Base-by-base conservation (phyloP, 1,140 invertebrate species). In the Cydia pomonella region DNA sequence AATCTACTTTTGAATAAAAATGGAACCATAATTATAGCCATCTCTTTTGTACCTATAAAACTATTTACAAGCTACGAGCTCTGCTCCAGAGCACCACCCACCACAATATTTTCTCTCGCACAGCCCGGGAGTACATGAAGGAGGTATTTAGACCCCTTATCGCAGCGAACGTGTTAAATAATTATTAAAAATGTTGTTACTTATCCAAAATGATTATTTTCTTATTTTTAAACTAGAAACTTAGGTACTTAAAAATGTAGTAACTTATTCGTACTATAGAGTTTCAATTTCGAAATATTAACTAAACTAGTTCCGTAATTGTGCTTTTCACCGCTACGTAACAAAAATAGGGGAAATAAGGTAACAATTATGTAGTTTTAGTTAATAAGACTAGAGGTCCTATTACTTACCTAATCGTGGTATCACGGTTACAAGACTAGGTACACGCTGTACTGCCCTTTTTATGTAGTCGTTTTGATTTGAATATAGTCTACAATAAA, bases 301-400 rank as follows among this genome's bases (percentile, higher is more conserved):
- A 59, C 12, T 10, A 18, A n/a, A 23, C 53, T 12, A 23, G 7
- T 59, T 59, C 21, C 53, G 18, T 59, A 12, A 59, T 59, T 59
- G 53, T 23, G 12, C 9, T 59, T 23, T 18, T 59, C 53, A 3
- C 7, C n/a, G 47, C 18, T 18, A 59, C 53, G 53, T 59, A 59
- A 59, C 53, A 9, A 23, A 59, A 59, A 59, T 21, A 59, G 47
- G 13, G 41, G 13, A 53, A 53, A 18, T 23, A 23, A 59, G 53
- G 53, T 9, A 59, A 59, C 53, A 23, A 59, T n/a, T 59, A 23
- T 59, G 53, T 59, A 59, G 53, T 23, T 59, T 59, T 59, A 59
- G 18, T 59, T 59, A 59, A 59, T 59, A 59, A 59, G 53, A 21
- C 53, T 23, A 59, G 9, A 23, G 18, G 53, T 21, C n/a, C 50